Conservation (phyloP, 2,113 vertebrate genomes). For the Crotalus helleri region DNA sequence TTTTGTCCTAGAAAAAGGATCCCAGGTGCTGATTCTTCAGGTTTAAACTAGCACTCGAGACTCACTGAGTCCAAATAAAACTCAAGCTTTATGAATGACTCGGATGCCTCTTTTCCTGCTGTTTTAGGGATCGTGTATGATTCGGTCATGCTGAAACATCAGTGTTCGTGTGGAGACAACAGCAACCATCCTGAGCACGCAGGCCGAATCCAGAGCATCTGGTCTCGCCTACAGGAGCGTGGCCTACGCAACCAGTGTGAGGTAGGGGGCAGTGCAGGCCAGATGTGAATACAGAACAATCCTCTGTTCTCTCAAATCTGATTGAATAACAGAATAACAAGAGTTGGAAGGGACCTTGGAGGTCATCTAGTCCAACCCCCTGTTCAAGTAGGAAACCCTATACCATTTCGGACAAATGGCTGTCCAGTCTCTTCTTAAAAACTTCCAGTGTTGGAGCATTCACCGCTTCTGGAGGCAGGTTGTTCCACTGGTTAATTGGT, state of each 20-base stretch:
- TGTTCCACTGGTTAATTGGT: no score
- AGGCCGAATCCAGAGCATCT: constrained; percentile 88
- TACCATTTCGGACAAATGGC: no score
- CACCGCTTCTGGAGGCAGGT: no score
- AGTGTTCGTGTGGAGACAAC: constrained; percentile 88
- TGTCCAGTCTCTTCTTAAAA: no score
- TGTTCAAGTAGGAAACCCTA: no score
- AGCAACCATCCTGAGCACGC: constrained; percentile 85
- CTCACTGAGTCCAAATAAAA: background rate
- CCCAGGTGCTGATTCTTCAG: background rate
- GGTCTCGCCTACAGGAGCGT: constrained; percentile 85
- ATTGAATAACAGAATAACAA: no score
- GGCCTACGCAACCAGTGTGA: constrained; percentile 84
- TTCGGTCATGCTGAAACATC: constrained; percentile 88
- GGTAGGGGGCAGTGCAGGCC: constrained; percentile 61
- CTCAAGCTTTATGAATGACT: background rate
- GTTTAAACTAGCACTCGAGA: background rate
- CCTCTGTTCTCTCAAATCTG: background rate
- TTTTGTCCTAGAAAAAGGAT: no score
- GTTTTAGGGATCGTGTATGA: constrained; percentile 86
- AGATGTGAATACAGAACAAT: background rate
- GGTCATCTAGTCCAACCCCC: no score
- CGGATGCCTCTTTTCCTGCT: background rate
- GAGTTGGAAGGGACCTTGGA: no score
- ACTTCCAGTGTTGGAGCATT: no score